Conservation (phyloP, 2,888 invertebrate genomes). For the Hoplodrina ambigua region DNA sequence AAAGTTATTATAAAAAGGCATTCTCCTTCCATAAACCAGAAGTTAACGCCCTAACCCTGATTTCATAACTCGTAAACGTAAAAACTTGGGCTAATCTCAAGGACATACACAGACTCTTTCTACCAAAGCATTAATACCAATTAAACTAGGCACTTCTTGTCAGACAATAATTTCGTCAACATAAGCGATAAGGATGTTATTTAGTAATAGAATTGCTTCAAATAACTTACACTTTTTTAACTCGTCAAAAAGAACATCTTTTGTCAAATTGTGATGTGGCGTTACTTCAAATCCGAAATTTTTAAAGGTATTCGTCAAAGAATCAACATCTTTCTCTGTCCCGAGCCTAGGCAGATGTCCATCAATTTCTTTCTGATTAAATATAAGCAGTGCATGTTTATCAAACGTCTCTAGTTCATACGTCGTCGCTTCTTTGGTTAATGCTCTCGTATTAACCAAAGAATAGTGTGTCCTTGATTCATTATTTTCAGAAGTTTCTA, state of each 20-base stretch:
- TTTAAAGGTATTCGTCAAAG: slow-evolving; percentile 73
- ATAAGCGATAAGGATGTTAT: background rate
- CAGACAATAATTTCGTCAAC: too few relatives aligned
- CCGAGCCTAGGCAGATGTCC: slow-evolving; percentile 76
- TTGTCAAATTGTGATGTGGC: slow-evolving; percentile 73
- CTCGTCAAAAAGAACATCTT: slow-evolving; percentile 71
- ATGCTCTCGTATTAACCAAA: slow-evolving; percentile 63
- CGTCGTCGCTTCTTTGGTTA: slow-evolving; percentile 73
- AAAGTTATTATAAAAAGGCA: too few relatives aligned
- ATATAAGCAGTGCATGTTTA: slow-evolving; percentile 80
- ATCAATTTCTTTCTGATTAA: slow-evolving; percentile 78
- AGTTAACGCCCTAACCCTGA: too few relatives aligned
- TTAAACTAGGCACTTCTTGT: too few relatives aligned
- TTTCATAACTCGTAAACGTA: too few relatives aligned
- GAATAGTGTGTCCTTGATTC: slow-evolving; percentile 10
- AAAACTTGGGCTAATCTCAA: too few relatives aligned
- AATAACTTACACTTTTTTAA: slow-evolving; percentile 74
- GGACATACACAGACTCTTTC: too few relatives aligned
- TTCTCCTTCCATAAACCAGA: too few relatives aligned
- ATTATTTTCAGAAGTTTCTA: slow-evolving; percentile 4
- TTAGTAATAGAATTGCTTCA: background rate
- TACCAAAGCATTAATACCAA: too few relatives aligned
- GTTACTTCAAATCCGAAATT: slow-evolving; percentile 76
- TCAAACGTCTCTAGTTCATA: slow-evolving; percentile 81
- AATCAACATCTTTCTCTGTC: slow-evolving; percentile 76